A percentile compares a stretch with the other conserved stretches of the same genome.
phyloP scores from a whole-genome alignment of 2,888 invertebrate genomes.

The Lycia hirtaria region DNA sequence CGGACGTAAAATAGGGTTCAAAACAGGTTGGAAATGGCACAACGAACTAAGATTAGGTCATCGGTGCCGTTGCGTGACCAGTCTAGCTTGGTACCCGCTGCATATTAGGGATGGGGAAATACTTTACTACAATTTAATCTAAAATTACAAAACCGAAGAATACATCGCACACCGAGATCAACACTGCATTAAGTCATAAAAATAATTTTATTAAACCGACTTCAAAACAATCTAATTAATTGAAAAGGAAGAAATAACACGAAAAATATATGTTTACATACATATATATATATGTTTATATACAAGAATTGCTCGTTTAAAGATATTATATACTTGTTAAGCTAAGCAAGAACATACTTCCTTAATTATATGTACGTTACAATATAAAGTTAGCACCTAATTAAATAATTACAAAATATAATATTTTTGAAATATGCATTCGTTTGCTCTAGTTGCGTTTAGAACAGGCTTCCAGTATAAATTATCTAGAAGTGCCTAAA shows the following conservation, averaged over 20 bases:
- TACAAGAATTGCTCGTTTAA: no score
- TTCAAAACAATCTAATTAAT: no score
- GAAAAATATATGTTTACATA: no score
- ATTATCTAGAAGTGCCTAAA: slow-evolving; percentile 3
- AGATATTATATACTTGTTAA: no score
- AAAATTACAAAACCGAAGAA: no score
- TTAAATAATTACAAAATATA: slow-evolving; percentile 4
- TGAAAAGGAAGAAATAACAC: no score
- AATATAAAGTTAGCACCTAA: slow-evolving; percentile 7
- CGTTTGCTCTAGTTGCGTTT: slow-evolving; percentile 16
- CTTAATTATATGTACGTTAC: background rate
- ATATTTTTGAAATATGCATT: slow-evolving; percentile 15
- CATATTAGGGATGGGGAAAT: background rate
- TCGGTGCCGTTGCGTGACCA: slow-evolving; percentile 19
- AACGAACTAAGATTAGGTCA: slow-evolving; percentile 21
- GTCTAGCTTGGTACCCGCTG: background rate
- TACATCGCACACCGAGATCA: no score
- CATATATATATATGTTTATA: no score
- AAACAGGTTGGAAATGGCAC: slow-evolving; percentile 21
- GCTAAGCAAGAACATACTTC: background rate
- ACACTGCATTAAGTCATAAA: no score
- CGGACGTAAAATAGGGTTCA: slow-evolving; percentile 11
- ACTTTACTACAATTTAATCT: no score
- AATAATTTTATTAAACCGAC: no score
- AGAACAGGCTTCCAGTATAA: slow-evolving; percentile 7